Evolutionary conservation across 2,113 vertebrate species (phyloP), one percentile per base, ranked within the genome.

Genomic region (Leptobrachium leishanense): DNA sequence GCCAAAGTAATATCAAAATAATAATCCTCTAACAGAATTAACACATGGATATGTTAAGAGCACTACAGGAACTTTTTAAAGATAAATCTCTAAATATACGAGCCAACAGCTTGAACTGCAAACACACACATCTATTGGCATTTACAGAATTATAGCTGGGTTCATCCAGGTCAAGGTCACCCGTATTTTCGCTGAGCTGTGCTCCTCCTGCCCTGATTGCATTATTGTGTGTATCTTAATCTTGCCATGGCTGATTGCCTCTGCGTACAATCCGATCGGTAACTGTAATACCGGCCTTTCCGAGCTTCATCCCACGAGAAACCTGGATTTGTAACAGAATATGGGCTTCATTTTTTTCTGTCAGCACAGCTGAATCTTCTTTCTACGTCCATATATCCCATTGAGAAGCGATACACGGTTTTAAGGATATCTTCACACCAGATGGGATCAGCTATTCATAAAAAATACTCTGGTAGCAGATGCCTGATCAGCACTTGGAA

Each of bases 191-290:
- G 12, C 11, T 62, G 71, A 59, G 63, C 62, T 53, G 50, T 46
- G n/a, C 42, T 70, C 55, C 67, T 77, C 42, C 68, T 43, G 50
- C 31, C 75, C 64, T 68, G 75, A 76, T 76, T 76, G 67, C 67
- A 54, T 4, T 54, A 43, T 67, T 64, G 12, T 42, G 39, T 54
- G 15, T 68, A 76, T 76, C 15, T 43, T 66, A 50, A 59, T n/a
- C 75, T 69, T n/a, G 20, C 8, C 46, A 8, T 50, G 20, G n/a
- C 10, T 42, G n/a, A 54, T 31, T 20, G n/a, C 44, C 68, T 69
- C 13, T 69, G 69, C 69, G n/a, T 39, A 71, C 44, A 50, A 70
- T 50, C n/a, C 42, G 15, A 0, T 40, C 59, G 54, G 15, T 43
- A 39, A 57, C 67, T 68, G 57, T 68, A 43, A 68, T 57, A n/a